Evolutionary conservation across 2,797 vertebrate species (phyloP), one percentile per base, ranked within the genome.

Genomic region (Gymnoscopelus microlampas): DNA sequence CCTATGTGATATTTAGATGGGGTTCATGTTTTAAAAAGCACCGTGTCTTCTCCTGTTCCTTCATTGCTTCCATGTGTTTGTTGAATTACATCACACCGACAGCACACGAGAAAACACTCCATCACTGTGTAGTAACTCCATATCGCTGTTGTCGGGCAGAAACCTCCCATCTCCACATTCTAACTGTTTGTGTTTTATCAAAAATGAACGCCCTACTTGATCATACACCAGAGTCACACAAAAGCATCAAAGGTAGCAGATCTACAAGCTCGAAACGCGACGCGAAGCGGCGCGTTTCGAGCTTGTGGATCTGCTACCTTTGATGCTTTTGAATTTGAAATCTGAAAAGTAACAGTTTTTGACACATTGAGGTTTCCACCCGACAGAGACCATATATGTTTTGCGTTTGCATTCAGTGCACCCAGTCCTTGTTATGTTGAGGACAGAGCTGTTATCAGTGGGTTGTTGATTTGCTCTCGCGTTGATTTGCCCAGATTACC

Each of bases 401-500:
- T 4, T 6, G 35, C 7, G 35, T 4, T 7, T 6, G 35, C 35
- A 39, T 39, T 39, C 35, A 39, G 35, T 39, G 35, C 19, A 19
- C 5, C 6, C 5, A 1, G 35, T 39, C 35, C 5, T 39, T 7
- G 7, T 39, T 7, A 39, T 81, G 78, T 77, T 14, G 24, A 55
- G 63, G 72, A 48, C 48, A 7, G 60, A 26, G 35, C 60, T 71
- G 39, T 29, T 55, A 79, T 84, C 77, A 66, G 64, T 24, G 70
- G 71, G 76, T 72, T 63, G 57, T 0, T 5, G 26, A 53, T 57
- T 39, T 6, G 6, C 59, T 48, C 64, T 79, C 12, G 0, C 71
- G 72, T 76, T 70, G 66, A 77, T 79, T 77, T 73, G 47, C 74
- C 63, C 66, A 76, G 53, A 60, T 79, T 68, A 61, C 51, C 59